These are phyloP conservation scores for Cryptophagus acutangulus DNA, from an alignment of 2,888 invertebrate species.

Conservation along the genomic window DNA sequence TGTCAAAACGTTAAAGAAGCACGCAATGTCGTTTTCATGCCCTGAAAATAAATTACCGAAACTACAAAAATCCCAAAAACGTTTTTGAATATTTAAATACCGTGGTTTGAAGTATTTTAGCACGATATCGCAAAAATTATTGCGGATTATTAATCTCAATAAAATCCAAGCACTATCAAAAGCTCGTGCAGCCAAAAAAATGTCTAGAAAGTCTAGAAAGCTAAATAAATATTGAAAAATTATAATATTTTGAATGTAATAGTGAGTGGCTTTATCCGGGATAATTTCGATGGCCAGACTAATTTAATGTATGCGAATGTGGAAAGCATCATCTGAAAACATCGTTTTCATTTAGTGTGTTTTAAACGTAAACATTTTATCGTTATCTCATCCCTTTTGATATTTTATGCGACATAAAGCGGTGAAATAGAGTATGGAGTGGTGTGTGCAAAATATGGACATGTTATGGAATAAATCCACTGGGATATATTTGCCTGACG, in stretches of 20 bases:
- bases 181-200: no score
- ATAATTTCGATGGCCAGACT: no score
- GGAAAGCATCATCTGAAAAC: constrained; percentile 1
- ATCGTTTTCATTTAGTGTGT: constrained; percentile 11
- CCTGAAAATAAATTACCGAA: constrained; percentile 1
- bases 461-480: constrained; percentile 22
- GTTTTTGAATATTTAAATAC: constrained; percentile 3
- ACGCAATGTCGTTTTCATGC: background rate
- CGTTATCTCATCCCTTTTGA: constrained; percentile 13
- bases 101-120: no score
- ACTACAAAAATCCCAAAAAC: no score
- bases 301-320: constrained; percentile 3
- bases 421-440: constrained; percentile 9
- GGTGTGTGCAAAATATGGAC: constrained; percentile 23
- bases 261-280: no score
- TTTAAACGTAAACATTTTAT: constrained; percentile 15
- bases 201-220: no score
- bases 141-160: no score
- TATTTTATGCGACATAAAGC: constrained; percentile 11
- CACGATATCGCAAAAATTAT: no score
- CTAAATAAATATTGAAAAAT: no score
- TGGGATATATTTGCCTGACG: constrained; percentile 6
- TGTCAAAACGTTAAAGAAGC: constrained; percentile 1
- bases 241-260: no score
- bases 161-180: no score